A percentile compares a stretch with the other conserved stretches of the same genome.
These are phyloP conservation scores for Chelmon rostratus DNA, from an alignment of 2,797 vertebrate genomes.

Conservation along the genomic window DNA sequence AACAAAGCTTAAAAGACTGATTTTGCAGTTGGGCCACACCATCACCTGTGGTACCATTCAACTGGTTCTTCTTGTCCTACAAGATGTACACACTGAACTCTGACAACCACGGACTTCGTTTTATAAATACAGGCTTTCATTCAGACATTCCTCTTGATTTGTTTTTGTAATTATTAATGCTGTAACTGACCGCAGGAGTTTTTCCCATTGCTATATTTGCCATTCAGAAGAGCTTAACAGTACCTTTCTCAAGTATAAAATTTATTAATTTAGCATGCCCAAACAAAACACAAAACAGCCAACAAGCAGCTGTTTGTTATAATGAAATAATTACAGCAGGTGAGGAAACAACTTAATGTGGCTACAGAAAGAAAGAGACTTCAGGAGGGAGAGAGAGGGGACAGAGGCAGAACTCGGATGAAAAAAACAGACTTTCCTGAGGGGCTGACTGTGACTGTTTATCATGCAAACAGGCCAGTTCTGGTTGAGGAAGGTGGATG, in stretches of 20 bases:
- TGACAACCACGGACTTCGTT: not conserved
- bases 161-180: not conserved
- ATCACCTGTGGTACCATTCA: slow-evolving; percentile 39
- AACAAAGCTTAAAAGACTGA: slow-evolving; percentile 60
- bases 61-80: slow-evolving; percentile 14
- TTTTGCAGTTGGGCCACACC: slow-evolving; percentile 36
- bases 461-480: slow-evolving; percentile 50
- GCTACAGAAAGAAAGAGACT: not conserved
- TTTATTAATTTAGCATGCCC: not conserved
- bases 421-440: slow-evolving; percentile 35
- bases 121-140: slow-evolving; percentile 1
- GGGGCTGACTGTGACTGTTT: slow-evolving; percentile 33
- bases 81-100: slow-evolving; percentile 21
- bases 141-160: not conserved
- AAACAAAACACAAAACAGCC: slow-evolving; percentile 1
- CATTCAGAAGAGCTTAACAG: not conserved
- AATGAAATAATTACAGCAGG: slow-evolving; percentile 27
- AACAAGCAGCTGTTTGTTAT: slow-evolving; percentile 28
- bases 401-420: slow-evolving; percentile 4
- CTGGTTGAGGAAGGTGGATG: slow-evolving; percentile 32
- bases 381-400: not conserved
- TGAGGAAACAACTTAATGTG: not conserved
- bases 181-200: not conserved
- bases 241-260: not conserved
- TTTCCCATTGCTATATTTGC: not conserved